Evolutionary conservation across 2,797 vertebrate species (phyloP), one percentile per base, ranked within the genome.

Genomic region (Erethizon dorsatum): DNA sequence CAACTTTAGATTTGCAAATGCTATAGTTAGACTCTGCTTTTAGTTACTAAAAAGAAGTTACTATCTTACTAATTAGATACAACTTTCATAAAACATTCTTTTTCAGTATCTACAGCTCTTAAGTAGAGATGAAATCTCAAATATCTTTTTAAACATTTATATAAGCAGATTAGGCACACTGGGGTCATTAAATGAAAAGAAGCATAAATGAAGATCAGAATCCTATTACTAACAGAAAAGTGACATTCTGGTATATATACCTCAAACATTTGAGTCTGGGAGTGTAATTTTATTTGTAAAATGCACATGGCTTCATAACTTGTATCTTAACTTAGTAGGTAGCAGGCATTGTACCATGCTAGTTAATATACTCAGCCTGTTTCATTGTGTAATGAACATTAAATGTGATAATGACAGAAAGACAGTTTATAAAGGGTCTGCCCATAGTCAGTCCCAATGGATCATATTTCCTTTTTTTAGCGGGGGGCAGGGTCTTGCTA

Each of bases 261-360:
- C 57, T 93, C 14, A 37, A 56, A 73, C 6, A 28, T 50, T 78
- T 91, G 57, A 65, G 47, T 94, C 17, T 71, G 67, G 13, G 24
- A 63, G 10, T 59, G 0, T 50, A 37, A 91, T 84, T 93, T 15
- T 57, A 90, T 93, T 80, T 87, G 52, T 47, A 88, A 91, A 94
- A 18, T 88, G 33, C 0, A 56, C 6, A 37, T 41, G 78, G 45
- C 41, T 90, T 92, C 61, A 54, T 71, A 83, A 52, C 26, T 90
- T 93, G 5, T 1, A 37, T 73, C 90, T 94, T 57, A 79, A 18
- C 12, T 85, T 85, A 59, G 11, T 50, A 6, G 33, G 17, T 45
- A 54, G 59, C 1, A 15, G 69, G 33, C n/a, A 52, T 88, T 31
- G 47, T 61, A 41, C 73, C 33, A 63, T 4, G 1, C 57, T 41